phyloP scores from a whole-genome alignment of 2,797 vertebrate genomes.

The Bovichtus variegatus region DNA sequence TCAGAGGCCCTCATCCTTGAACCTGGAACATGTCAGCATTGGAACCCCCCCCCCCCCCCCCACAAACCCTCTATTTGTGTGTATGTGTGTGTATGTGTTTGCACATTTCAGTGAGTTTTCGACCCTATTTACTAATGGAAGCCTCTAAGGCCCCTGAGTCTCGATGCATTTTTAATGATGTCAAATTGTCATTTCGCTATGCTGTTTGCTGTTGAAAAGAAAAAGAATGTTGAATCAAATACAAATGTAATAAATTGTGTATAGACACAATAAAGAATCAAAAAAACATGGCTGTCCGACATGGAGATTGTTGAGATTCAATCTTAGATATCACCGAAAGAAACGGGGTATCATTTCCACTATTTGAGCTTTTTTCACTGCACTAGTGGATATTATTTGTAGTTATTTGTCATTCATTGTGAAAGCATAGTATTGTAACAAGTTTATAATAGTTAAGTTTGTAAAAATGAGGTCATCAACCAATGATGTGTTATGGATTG shows the following conservation, averaged over 20 bases:
- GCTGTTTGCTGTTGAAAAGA: slow-evolving; percentile 76
- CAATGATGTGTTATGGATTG: background rate
- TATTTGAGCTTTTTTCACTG: background rate
- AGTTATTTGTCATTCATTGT: background rate
- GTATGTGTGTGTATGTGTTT: slow-evolving; percentile 32
- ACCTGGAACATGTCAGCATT: slow-evolving; percentile 82
- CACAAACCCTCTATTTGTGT: background rate
- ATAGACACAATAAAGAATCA: slow-evolving; percentile 50
- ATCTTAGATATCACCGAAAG: background rate
- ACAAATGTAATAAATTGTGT: slow-evolving; percentile 58
- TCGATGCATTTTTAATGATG: slow-evolving; percentile 84
- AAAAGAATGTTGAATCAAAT: slow-evolving; percentile 50
- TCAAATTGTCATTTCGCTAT: slow-evolving; percentile 82
- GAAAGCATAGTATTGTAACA: background rate
- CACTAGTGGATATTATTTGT: background rate
- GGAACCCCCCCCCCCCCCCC: slow-evolving; percentile 78
- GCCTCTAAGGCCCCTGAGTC: slow-evolving; percentile 75
- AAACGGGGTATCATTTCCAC: background rate
- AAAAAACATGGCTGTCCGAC: slow-evolving; percentile 13
- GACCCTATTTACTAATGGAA: slow-evolving; percentile 86
- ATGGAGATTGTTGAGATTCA: slow-evolving; percentile 19
- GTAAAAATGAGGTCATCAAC: background rate
- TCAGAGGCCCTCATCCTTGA: slow-evolving; percentile 86
- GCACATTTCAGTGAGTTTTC: slow-evolving; percentile 71
- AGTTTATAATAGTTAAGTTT: background rate